Conservation (phyloP, 2,113 vertebrate genomes). For the Trinectes maculatus region DNA sequence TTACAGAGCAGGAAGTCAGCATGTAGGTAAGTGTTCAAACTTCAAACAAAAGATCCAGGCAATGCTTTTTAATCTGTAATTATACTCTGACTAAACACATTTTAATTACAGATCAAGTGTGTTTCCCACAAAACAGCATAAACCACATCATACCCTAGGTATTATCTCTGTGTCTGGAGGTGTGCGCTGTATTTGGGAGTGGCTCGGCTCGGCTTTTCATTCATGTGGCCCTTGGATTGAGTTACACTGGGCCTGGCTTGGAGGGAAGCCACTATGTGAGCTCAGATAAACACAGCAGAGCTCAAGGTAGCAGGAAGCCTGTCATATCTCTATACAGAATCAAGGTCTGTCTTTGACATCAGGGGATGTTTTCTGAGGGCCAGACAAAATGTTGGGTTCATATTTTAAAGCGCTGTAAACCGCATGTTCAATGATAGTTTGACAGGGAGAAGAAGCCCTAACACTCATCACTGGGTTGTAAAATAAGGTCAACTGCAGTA, state of each 20-base stretch:
- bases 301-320: not conserved
- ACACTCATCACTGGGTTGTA: no score
- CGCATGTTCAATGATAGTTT: no score
- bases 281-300: constrained; percentile 55
- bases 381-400: not conserved
- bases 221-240: constrained; percentile 33
- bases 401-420: no score
- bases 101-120: constrained; percentile 46
- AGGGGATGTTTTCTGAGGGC: not conserved
- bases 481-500: no score
- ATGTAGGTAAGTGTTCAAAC: constrained; percentile 4
- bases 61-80: constrained; percentile 36
- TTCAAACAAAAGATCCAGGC: constrained; percentile 18
- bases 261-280: constrained; percentile 39
- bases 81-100: constrained; percentile 18
- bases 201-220: constrained; percentile 32
- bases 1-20: constrained; percentile 39
- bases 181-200: constrained; percentile 49
- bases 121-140: constrained; percentile 38
- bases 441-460: no score
- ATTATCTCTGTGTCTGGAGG: not conserved
- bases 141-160: constrained; percentile 10
- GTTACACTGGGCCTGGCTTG: constrained; percentile 54
- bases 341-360: not conserved
- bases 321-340: not conserved